Conservation (phyloP, 2,888 invertebrate genomes). For the Oxystoma pomonae region DNA sequence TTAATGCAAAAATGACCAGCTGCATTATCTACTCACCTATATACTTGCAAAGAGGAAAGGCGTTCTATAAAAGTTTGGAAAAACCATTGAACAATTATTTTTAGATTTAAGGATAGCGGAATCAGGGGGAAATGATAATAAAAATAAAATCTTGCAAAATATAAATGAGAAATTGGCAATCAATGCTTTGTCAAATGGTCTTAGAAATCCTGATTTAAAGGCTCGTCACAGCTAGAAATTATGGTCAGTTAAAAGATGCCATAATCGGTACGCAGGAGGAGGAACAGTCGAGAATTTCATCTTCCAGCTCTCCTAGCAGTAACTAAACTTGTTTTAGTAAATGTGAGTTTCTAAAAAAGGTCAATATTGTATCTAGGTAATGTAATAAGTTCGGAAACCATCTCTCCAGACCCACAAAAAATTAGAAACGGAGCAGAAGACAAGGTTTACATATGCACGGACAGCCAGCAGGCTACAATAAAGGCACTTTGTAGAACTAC, state of each 20-base stretch:
- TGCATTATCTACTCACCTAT: not conserved
- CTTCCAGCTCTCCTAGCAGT: slow-evolving; percentile 1
- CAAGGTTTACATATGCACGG: too few species aligned
- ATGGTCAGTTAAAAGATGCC: not conserved
- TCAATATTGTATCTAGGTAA: too few species aligned
- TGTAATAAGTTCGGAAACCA: too few species aligned
- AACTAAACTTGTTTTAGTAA: too few species aligned
- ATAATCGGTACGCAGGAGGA: slow-evolving; percentile 4
- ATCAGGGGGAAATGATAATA: not conserved
- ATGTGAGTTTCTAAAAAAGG: too few species aligned
- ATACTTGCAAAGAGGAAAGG: not conserved
- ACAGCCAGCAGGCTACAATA: too few species aligned
- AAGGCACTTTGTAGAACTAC: too few species aligned
- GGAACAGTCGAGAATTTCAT: not conserved
- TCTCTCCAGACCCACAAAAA: too few species aligned
- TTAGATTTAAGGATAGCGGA: slow-evolving; percentile 1
- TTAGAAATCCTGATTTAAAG: not conserved
- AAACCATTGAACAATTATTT: slow-evolving; percentile 1
- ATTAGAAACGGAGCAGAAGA: too few species aligned
- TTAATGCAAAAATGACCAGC: not conserved
- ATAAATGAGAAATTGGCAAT: slow-evolving; percentile 3
- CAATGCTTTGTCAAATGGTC: not conserved
- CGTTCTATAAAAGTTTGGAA: slow-evolving; percentile 3
- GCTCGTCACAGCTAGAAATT: not conserved
- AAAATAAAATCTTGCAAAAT: not conserved